phyloP scores from a whole-genome alignment of 2,888 invertebrate species.

The Polymixis flavicincta region DNA sequence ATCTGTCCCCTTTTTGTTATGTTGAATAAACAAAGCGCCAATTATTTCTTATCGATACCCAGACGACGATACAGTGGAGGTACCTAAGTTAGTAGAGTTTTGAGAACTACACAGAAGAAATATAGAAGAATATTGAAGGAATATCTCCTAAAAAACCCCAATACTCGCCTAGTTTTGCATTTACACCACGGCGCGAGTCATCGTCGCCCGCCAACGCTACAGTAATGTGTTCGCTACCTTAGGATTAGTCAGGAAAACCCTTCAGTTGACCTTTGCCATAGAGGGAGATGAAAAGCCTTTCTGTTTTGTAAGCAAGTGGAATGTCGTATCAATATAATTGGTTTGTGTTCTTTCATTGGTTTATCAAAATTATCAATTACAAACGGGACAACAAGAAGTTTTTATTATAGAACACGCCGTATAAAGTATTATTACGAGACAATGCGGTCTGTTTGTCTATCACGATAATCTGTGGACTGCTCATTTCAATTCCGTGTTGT shows the following conservation, averaged over 20 bases:
- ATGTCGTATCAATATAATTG: background rate
- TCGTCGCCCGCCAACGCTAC: background rate
- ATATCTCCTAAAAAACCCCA: too few relatives aligned
- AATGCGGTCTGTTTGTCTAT: constrained; percentile 89
- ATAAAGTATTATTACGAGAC: constrained; percentile 87
- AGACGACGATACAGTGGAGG: too few relatives aligned
- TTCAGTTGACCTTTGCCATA: constrained; percentile 17
- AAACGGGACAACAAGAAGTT: constrained; percentile 27
- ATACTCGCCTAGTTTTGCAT: background rate
- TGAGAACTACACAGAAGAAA: too few relatives aligned
- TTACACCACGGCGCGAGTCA: background rate
- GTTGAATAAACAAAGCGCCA: too few relatives aligned
- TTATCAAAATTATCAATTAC: background rate
- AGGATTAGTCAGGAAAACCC: constrained; percentile 22
- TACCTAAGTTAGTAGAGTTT: background rate
- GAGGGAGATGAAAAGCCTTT: constrained; percentile 3
- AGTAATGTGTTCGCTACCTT: constrained; percentile 24
- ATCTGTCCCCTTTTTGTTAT: too few relatives aligned
- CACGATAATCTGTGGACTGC: constrained; percentile 90
- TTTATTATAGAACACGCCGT: constrained; percentile 75
- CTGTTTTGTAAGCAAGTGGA: constrained; percentile 4
- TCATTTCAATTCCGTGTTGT: constrained; percentile 90
- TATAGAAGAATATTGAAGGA: too few relatives aligned
- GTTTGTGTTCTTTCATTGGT: background rate
- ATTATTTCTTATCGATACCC: background rate